Evolutionary conservation across 2,888 invertebrate genomes (phyloP).

Genomic region (Pseudococcus viburni): DNA sequence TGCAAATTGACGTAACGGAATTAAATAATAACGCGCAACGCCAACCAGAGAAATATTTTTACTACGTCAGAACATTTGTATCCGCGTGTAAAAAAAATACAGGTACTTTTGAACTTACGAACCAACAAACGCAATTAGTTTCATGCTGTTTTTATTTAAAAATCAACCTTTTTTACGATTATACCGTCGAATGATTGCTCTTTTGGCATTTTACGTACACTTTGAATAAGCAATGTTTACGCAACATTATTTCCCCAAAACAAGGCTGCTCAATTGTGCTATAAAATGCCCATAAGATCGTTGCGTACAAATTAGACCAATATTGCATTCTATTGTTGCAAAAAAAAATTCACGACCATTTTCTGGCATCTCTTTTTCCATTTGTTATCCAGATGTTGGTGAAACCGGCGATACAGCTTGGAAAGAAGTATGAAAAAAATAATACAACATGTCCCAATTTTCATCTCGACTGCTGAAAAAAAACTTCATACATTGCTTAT

Average conservation of each 20-base stretch:
- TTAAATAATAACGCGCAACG: background rate
- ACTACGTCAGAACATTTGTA: background rate
- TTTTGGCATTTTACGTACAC: background rate
- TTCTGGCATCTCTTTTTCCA: background rate
- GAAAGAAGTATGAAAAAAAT: no score
- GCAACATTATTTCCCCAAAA: background rate
- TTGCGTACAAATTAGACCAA: background rate
- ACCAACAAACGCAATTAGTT: background rate
- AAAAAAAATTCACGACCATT: background rate
- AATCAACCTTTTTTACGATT: background rate
- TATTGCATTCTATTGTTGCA: background rate
- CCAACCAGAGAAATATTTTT: background rate
- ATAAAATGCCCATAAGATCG: background rate
- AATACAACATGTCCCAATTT: no score
- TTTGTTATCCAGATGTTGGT: background rate
- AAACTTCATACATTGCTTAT: no score
- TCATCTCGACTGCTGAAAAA: no score
- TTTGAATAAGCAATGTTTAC: background rate
- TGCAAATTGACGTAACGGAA: constrained; percentile 5
- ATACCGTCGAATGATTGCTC: background rate
- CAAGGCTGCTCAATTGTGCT: background rate
- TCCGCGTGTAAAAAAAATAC: background rate
- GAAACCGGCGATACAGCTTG: no score
- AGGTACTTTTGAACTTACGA: background rate
- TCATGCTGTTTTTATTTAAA: background rate